Conservation (phyloP, 2,113 vertebrate species). For the Lichenostomus cassidix region DNA sequence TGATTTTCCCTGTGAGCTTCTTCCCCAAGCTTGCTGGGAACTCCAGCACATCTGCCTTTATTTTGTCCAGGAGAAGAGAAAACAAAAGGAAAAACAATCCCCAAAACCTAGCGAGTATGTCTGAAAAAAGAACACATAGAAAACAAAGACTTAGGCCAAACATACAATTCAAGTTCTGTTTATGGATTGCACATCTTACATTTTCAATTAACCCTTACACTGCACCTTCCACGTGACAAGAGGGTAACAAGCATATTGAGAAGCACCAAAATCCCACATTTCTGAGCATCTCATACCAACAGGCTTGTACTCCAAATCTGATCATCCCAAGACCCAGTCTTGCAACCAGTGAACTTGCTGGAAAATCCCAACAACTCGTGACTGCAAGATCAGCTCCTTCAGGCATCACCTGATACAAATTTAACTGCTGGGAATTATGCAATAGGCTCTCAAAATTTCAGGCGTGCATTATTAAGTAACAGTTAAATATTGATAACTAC, state of each 20-base stretch:
- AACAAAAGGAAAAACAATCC: background rate
- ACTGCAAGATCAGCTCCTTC: background rate
- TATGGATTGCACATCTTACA: background rate
- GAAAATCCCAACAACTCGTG: background rate
- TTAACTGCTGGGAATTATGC: background rate
- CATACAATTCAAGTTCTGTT: background rate
- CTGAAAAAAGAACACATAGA: background rate
- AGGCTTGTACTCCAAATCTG: background rate
- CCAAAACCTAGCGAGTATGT: fast-evolving
- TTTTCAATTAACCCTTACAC: background rate
- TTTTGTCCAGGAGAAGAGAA: fast-evolving
- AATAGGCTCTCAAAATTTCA: background rate
- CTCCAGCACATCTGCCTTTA: background rate
- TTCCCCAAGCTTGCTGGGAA: background rate
- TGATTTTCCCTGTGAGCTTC: background rate
- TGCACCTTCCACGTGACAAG: background rate
- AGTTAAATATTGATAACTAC: background rate
- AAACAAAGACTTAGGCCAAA: background rate
- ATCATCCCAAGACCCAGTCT: background rate
- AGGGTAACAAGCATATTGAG: background rate
- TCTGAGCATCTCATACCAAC: background rate
- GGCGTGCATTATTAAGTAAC: fast-evolving
- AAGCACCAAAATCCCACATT: background rate
- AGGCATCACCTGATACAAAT: background rate
- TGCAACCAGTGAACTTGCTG: background rate